Base-by-base conservation (phyloP, 2,797 vertebrate genomes). In the Somateria mollissima region DNA sequence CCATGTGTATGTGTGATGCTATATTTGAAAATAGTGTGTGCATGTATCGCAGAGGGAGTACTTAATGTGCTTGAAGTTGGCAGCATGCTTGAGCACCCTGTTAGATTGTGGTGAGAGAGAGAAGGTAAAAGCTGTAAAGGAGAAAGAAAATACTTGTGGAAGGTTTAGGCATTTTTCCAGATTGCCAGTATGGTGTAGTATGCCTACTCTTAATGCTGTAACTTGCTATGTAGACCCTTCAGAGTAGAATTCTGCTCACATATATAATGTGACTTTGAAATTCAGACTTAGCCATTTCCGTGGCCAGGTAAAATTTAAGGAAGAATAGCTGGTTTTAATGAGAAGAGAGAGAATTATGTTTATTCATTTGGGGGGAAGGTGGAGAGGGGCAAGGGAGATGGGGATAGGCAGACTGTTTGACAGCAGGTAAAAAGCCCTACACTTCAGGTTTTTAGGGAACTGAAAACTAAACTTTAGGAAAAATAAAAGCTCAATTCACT, bases 141-240 rank as follows among this genome's bases (percentile, higher is more conserved):
- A 81, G 73, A 89, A 95, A 78, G 71, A 67, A 95, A 92, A 90
- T 75, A 91, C 79, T 89, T 90, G 56, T 79, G 83, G 95, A 94
- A 92, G 79, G 75, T 71, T 95, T 89, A 90, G 87, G 43, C 86
- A 85, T 87, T 94, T 88, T 76, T 91, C 87, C 90, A 93, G 76
- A 43, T 62, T 92, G 56, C 57, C 66, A 27, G 36, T 84, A 51
- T 27, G 45, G 41, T 57, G 32, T 20, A 57, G 34, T 61, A 37
- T 54, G 45, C 36, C 87, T 83, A 82, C 71, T 90, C n/a, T 72
- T 84, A 83, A 37, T 67, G 54, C 24, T 75, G 61, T 43, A 64
- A 79, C 62, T 90, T 90, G 54, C 67, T 89, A 49, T 78, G 27
- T 67, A 87, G 75, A 75, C 3, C 19, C 28, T 83, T 83, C 47